phyloP scores from a whole-genome alignment of 2,113 vertebrate species.

The Ginglymostoma cirratum region DNA sequence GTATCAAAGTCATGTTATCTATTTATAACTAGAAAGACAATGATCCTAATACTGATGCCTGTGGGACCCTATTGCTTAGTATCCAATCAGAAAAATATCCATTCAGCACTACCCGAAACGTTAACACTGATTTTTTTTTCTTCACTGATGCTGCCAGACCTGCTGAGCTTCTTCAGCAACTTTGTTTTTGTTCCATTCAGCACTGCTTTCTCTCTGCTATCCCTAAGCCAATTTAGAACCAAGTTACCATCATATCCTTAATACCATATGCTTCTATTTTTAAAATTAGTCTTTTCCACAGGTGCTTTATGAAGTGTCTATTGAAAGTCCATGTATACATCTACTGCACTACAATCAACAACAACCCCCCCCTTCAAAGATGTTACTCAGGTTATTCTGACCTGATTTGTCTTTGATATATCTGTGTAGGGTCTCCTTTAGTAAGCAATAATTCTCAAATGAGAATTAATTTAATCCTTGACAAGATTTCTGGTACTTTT shows the following conservation, averaged over 20 bases:
- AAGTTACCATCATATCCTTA: not conserved
- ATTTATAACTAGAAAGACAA: not conserved
- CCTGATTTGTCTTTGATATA: not conserved
- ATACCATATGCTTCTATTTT: not conserved
- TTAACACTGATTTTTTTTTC: no score
- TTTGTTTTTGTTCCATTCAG: no score
- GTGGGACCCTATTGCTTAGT: not conserved
- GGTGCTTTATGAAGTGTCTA: not conserved
- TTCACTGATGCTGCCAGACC: no score
- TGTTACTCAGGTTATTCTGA: not conserved
- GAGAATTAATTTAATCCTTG: not conserved
- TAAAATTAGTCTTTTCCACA: not conserved
- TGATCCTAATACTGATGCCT: not conserved
- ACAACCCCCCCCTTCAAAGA: not conserved
- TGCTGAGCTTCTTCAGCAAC: no score
- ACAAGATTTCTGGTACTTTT: not conserved
- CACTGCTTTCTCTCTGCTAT: not conserved
- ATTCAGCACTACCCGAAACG: not conserved
- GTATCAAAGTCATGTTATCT: not conserved
- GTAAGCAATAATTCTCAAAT: not conserved
- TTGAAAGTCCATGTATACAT: not conserved
- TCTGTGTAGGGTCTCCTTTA: not conserved
- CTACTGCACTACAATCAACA: not conserved
- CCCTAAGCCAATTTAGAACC: not conserved
- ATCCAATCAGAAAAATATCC: not conserved